Conservation (phyloP, 2,888 invertebrate genomes). For the Acrobasis repandana region DNA sequence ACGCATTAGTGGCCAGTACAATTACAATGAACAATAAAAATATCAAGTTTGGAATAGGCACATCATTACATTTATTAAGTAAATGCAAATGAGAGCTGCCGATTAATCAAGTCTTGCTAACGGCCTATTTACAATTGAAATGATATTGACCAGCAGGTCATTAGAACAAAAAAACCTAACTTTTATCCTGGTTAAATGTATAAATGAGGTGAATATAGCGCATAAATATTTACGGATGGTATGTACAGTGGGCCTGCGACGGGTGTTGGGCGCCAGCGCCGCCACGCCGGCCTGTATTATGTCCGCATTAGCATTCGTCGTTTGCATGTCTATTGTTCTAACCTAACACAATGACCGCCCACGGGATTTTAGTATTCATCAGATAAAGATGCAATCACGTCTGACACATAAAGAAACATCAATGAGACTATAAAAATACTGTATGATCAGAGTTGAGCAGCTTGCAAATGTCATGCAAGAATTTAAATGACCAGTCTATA, state of each 20-base stretch:
- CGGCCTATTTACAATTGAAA: background rate
- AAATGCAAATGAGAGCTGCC: too few relatives aligned
- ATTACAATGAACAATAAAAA: too few relatives aligned
- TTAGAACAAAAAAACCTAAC: background rate
- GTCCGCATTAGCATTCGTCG: constrained; percentile 64
- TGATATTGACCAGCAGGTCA: background rate
- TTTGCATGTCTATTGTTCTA: constrained; percentile 64
- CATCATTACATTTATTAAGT: too few relatives aligned
- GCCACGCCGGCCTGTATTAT: constrained; percentile 41
- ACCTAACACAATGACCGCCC: constrained; percentile 67
- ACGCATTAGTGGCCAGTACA: too few relatives aligned
- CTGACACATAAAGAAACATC: constrained; percentile 55
- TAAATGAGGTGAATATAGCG: background rate
- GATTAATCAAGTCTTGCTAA: too few relatives aligned
- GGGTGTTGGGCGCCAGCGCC: constrained; percentile 35
- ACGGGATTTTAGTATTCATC: constrained; percentile 59
- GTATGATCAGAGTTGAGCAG: constrained; percentile 4
- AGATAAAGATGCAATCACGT: constrained; percentile 59
- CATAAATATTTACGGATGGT: too few relatives aligned
- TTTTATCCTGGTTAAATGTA: background rate
- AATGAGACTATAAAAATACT: constrained; percentile 47
- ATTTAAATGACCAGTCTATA: background rate
- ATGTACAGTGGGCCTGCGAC: constrained; percentile 19
- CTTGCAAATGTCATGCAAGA: constrained; percentile 5
- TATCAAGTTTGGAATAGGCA: too few relatives aligned